Percentiles rank a stretch among this genome's conserved stretches.
Conservation (phyloP, 1,140 invertebrate genomes). For the Reticulitermes speratus region DNA sequence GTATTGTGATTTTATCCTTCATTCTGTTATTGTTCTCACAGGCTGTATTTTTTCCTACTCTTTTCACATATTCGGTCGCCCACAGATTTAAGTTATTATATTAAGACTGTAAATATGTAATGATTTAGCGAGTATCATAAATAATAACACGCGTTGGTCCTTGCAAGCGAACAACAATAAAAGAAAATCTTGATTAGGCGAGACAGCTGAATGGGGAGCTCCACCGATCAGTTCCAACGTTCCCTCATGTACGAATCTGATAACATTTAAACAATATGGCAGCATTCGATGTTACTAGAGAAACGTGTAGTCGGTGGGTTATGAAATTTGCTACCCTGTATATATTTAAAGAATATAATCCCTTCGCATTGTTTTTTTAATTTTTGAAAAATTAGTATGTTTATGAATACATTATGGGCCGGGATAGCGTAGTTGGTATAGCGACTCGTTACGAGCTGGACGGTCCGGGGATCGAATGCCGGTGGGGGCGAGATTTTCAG, state of each 20-base stretch:
- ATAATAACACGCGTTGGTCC: neutral
- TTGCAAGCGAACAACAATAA: neutral
- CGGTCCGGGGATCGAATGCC: no score
- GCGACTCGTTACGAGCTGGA: no score
- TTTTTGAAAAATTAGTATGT: no score
- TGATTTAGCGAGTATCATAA: constrained; percentile 13
- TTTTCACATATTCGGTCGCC: neutral
- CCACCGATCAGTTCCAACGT: constrained; percentile 1
- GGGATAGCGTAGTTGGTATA: no score
- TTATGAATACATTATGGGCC: no score
- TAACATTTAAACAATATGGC: neutral
- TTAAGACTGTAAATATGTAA: constrained; percentile 13
- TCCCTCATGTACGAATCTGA: neutral
- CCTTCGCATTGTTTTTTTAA: no score
- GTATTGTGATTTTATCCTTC: no score
- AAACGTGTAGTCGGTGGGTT: neutral
- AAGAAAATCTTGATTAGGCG: constrained; percentile 6
- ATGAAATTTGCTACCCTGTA: neutral
- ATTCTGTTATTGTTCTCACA: no score
- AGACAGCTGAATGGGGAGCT: neutral
- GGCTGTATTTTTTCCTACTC: no score
- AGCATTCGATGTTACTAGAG: neutral
- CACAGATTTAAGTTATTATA: neutral
- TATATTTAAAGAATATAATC: no score
- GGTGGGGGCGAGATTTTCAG: no score